A percentile compares a stretch with the other conserved stretches of the same genome.
phyloP scores from a whole-genome alignment of 2,888 invertebrate species.

The Parelbella ahira region DNA sequence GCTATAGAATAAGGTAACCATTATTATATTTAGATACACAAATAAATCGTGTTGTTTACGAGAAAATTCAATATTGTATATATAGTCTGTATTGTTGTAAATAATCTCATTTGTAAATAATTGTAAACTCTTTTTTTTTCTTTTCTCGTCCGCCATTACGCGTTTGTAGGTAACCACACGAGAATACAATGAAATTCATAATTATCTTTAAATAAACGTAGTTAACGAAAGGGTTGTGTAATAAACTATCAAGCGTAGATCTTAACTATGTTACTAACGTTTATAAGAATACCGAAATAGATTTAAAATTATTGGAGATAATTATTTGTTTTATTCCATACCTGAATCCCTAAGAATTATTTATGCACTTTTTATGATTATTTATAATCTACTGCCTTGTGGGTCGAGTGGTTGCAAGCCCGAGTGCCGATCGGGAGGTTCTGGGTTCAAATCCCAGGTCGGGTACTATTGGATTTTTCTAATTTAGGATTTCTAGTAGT shows the following conservation, averaged over 20 bases:
- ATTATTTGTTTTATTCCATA: conserved; percentile 23
- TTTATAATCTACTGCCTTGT: too few relatives aligned
- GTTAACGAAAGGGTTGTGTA: conserved; percentile 74
- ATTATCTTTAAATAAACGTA: conserved; percentile 51
- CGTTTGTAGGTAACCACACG: conserved; percentile 18
- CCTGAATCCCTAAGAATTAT: too few relatives aligned
- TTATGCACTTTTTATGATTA: too few relatives aligned
- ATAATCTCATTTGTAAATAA: conserved; percentile 27
- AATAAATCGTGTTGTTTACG: conserved; percentile 10
- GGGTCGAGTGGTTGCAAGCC: too few relatives aligned
- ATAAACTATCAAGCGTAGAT: conserved; percentile 71
- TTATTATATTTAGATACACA: conserved; percentile 12
- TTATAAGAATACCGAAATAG: conserved; percentile 59
- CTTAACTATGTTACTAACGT: conserved; percentile 67
- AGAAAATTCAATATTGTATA: conserved; percentile 20
- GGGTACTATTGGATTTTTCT: too few relatives aligned
- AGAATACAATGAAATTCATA: conserved; percentile 38
- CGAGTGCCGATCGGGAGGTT: too few relatives aligned
- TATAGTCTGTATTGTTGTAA: conserved; percentile 25
- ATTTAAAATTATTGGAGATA: conserved; percentile 48
- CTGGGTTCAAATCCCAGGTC: too few relatives aligned
- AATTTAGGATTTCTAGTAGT: too few relatives aligned
- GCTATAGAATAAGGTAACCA: conserved; percentile 10
- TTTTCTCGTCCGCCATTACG: conserved; percentile 22
- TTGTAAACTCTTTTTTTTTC: conserved; percentile 16